These are phyloP conservation scores for Leucoptera coffeella DNA, from an alignment of 2,888 invertebrate genomes.

Conservation along the genomic window DNA sequence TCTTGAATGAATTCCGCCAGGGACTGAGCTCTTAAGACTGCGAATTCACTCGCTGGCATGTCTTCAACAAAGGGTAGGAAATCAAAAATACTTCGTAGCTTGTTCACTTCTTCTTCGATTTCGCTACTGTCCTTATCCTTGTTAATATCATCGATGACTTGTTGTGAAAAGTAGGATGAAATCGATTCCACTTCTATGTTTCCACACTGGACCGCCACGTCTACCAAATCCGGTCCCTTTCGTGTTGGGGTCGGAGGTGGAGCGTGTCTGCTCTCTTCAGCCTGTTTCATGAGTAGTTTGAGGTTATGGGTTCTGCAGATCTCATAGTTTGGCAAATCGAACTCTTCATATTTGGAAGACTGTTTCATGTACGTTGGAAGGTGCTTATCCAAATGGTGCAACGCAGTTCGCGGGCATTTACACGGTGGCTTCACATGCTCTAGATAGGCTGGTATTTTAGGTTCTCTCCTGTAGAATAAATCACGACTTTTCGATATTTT, in stretches of 20 bases:
- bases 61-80: too few species aligned
- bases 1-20: too few species aligned
- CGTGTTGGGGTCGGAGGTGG: constrained; percentile 7
- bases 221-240: constrained; percentile 12
- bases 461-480: constrained; percentile 20
- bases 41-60: too few species aligned
- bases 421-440: constrained; percentile 19
- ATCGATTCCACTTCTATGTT: too few species aligned
- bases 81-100: too few species aligned
- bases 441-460: constrained; percentile 27
- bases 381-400: constrained; percentile 24
- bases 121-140: too few species aligned
- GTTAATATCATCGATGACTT: too few species aligned
- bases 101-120: too few species aligned
- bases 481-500: constrained; percentile 14
- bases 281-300: constrained; percentile 16
- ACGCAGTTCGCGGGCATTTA: constrained; percentile 18
- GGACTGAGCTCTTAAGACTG: too few species aligned
- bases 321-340: constrained; percentile 24
- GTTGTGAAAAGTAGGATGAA: too few species aligned
- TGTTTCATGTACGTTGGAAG: constrained; percentile 31
- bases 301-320: constrained; percentile 15
- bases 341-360: constrained; percentile 16
- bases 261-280: constrained; percentile 11
- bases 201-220: constrained; percentile 18